A percentile compares a stretch with the other conserved stretches of the same genome.
These are phyloP conservation scores for Palythoa grandis DNA, from an alignment of 92 coral and sea anemone genomes.

Conservation along the genomic window DNA sequence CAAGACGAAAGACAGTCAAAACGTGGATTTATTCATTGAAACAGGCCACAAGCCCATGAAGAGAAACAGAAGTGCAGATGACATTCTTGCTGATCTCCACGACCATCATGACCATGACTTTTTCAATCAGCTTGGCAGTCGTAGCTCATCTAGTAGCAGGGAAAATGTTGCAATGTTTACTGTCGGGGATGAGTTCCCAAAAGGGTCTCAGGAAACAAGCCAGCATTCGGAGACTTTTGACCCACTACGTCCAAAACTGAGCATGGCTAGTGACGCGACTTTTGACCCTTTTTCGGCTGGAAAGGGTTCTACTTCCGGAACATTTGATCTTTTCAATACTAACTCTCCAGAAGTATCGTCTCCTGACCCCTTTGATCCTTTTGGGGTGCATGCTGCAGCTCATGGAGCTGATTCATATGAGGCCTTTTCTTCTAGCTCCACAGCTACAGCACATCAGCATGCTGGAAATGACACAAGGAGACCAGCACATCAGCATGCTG, in stretches of 20 bases:
- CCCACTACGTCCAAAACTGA: slow-evolving; percentile 49
- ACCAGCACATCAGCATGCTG: not conserved
- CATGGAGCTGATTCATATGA: slow-evolving; percentile 52
- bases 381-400: slow-evolving; percentile 51
- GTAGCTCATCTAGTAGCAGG: slow-evolving; percentile 76
- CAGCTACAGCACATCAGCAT: slow-evolving; percentile 20
- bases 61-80: slow-evolving; percentile 91
- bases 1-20: slow-evolving; percentile 70
- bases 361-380: slow-evolving; percentile 55
- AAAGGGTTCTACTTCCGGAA: slow-evolving; percentile 25
- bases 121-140: slow-evolving; percentile 76
- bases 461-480: not conserved
- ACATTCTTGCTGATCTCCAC: slow-evolving; percentile 68
- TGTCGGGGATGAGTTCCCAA: slow-evolving; percentile 11
- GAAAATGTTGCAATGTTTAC: slow-evolving; percentile 72
- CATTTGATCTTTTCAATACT: slow-evolving; percentile 34
- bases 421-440: slow-evolving; percentile 40
- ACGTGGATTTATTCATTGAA: slow-evolving; percentile 81
- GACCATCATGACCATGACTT: slow-evolving; percentile 81
- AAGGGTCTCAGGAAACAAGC: not conserved
- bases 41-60: slow-evolving; percentile 63
- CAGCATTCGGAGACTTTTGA: slow-evolving; percentile 56
- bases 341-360: slow-evolving; percentile 3
- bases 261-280: slow-evolving; percentile 4
- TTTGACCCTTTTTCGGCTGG: slow-evolving; percentile 57